phyloP scores from a whole-genome alignment of 37 sponge, comb jelly and placozoan species.

The Amphimedon queenslandica region DNA sequence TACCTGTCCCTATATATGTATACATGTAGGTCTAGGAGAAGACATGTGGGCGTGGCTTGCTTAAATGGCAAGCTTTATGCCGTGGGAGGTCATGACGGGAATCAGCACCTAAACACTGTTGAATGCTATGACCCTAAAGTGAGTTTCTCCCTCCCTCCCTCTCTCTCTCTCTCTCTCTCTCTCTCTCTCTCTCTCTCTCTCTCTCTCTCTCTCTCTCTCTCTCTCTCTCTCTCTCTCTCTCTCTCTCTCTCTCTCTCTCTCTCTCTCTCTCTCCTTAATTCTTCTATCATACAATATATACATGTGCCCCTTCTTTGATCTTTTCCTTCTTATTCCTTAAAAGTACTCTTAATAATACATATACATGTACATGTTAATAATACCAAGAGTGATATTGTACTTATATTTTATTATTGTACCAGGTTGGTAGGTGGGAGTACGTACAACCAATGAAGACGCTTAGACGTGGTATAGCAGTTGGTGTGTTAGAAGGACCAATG shows the following conservation, averaged over 20 bases:
- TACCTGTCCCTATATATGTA: no score
- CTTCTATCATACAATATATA: no score
- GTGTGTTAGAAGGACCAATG: slow-evolving; percentile 74
- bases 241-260: no score
- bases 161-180: no score
- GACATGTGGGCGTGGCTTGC: slow-evolving; percentile 93
- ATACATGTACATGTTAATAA: no score
- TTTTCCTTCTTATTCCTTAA: no score
- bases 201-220: no score
- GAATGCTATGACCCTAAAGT: slow-evolving; percentile 76
- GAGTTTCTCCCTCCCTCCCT: no score
- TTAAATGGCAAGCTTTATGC: slow-evolving; percentile 78
- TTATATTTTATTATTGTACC: not conserved
- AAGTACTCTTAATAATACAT: no score
- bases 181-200: no score
- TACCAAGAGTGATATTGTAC: not conserved
- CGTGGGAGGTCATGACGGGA: slow-evolving; percentile 88
- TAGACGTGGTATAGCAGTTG: slow-evolving; percentile 89
- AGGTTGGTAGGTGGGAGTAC: slow-evolving; percentile 58
- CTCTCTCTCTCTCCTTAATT: not conserved
- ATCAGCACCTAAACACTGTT: slow-evolving; percentile 81
- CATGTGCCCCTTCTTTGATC: no score
- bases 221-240: no score
- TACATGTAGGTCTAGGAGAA: slow-evolving; percentile 51
- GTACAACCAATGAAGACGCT: slow-evolving; percentile 73